Conservation (phyloP, 2,113 vertebrate species). For the Esox niger region DNA sequence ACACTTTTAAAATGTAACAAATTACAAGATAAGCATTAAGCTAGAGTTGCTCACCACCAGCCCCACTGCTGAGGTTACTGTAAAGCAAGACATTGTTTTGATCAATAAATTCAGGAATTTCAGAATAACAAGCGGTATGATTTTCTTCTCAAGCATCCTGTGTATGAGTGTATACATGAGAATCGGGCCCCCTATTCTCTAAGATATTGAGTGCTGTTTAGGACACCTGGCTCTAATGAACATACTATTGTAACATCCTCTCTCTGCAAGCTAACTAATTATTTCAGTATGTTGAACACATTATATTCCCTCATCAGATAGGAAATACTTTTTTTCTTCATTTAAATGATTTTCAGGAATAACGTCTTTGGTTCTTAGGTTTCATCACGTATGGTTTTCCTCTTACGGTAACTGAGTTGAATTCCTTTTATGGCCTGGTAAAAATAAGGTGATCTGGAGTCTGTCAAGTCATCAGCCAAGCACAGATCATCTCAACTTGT, state of each 20-base stretch:
- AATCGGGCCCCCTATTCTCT: neutral
- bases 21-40: conserved; percentile 41
- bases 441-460: conserved; percentile 64
- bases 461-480: conserved; percentile 58
- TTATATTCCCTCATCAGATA: conserved; percentile 73
- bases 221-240: conserved; percentile 53
- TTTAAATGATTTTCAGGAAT: conserved; percentile 61
- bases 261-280: conserved; percentile 68
- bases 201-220: too few relatives aligned
- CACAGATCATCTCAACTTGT: conserved; percentile 53
- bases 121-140: conserved; percentile 49
- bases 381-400: conserved; percentile 52
- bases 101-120: conserved; percentile 50
- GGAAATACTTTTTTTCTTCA: conserved; percentile 49
- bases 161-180: conserved; percentile 36
- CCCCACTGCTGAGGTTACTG: conserved; percentile 47
- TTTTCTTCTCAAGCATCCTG: conserved; percentile 45
- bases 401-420: conserved; percentile 43
- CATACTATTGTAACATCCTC: conserved; percentile 53
- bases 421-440: conserved; percentile 51
- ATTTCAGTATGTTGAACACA: conserved; percentile 68
- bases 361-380: conserved; percentile 54
- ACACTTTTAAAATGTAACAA: neutral
- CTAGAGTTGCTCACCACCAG: conserved; percentile 52
- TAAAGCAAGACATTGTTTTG: conserved; percentile 53